Percentiles rank a stretch among this genome's conserved stretches.
These are phyloP conservation scores for Pyrrhosoma nymphula DNA, from an alignment of 2,888 invertebrate species.

Conservation along the genomic window DNA sequence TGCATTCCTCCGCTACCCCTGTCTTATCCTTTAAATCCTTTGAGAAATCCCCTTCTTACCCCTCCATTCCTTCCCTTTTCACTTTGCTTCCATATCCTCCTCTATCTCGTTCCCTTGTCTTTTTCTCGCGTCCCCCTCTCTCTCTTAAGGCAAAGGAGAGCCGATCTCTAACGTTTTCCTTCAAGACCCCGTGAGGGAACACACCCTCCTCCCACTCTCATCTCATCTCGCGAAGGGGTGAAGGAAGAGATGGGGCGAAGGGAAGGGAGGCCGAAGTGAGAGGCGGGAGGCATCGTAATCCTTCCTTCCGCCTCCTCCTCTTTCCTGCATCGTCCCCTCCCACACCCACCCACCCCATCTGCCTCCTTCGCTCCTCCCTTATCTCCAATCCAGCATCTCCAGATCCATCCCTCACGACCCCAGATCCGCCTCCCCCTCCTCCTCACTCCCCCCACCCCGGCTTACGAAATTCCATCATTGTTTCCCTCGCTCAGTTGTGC, in stretches of 20 bases:
- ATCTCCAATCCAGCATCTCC: background rate
- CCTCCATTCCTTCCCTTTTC: background rate
- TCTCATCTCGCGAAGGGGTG: background rate
- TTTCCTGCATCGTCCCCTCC: background rate
- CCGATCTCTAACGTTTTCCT: constrained; percentile 1
- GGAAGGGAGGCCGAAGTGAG: background rate
- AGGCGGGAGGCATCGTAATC: background rate
- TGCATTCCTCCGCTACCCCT: constrained; percentile 24
- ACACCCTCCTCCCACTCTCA: background rate
- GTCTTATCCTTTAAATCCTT: constrained; percentile 39
- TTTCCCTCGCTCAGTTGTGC: background rate
- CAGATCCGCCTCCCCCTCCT: background rate
- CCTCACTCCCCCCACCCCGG: background rate
- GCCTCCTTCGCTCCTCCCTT: background rate
- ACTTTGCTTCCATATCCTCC: background rate
- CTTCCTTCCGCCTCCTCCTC: background rate
- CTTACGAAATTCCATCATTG: background rate
- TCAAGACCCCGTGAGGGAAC: background rate
- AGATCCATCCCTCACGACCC: background rate
- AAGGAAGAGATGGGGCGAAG: background rate
- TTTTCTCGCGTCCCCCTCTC: background rate
- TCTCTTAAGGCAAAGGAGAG: background rate
- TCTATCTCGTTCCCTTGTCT: background rate
- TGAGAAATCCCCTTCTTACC: background rate
- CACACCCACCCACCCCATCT: background rate